Conservation (phyloP, 1,140 invertebrate species). For the Drosophila simulans region DNA sequence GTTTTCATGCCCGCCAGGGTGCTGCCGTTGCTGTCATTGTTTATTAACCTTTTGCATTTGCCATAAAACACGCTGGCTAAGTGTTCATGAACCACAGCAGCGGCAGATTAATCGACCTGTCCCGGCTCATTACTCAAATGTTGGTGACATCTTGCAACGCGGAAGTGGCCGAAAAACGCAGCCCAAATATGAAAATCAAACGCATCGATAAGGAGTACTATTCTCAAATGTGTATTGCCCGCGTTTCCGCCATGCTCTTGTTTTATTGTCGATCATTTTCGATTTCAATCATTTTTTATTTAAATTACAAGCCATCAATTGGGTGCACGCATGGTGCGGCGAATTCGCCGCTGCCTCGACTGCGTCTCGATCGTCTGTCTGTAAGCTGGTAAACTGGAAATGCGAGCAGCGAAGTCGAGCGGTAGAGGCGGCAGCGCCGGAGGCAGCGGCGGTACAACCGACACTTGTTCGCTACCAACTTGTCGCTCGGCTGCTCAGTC, state of each 20-base stretch:
- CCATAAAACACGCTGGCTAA: conserved; percentile 70
- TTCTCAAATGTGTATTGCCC: conserved; percentile 8
- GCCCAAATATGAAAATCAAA: conserved; percentile 44
- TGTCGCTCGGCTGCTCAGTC: conserved; percentile 65
- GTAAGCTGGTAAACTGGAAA: conserved; percentile 44
- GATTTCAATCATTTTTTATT: conserved; percentile 57
- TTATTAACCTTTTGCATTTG: conserved; percentile 78
- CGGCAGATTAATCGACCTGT: conserved; percentile 72
- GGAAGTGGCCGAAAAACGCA: conserved; percentile 60
- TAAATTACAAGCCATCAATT: conserved; percentile 55
- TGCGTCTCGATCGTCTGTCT: not conserved
- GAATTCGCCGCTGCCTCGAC: conserved; percentile 43
- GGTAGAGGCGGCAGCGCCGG: conserved; percentile 4
- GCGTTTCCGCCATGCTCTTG: conserved; percentile 44
- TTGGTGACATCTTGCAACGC: conserved; percentile 58
- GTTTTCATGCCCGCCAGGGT: conserved; percentile 61
- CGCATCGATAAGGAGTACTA: conserved; percentile 34
- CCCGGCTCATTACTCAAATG: conserved; percentile 61
- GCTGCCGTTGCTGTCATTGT: conserved; percentile 50
- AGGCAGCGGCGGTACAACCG: conserved; percentile 41
- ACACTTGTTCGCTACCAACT: conserved; percentile 77
- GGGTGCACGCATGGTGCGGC: conserved; percentile 29
- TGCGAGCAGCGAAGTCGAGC: conserved; percentile 27
- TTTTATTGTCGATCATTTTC: conserved; percentile 42
- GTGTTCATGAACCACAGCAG: conserved; percentile 45